phyloP scores from a whole-genome alignment of 2,888 invertebrate genomes.

The Lycaena phlaeas region DNA sequence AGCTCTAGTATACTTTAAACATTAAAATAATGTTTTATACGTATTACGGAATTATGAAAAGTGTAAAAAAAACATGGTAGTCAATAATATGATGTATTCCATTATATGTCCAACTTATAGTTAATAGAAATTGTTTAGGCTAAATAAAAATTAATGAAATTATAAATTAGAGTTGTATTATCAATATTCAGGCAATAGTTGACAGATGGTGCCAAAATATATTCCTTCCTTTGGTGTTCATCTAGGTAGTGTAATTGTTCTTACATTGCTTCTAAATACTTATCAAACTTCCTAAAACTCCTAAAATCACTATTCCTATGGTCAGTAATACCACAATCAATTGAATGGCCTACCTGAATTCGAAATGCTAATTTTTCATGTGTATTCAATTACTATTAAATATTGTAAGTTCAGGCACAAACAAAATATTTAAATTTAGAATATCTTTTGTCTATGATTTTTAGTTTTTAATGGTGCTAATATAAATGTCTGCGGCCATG shows the following conservation, averaged over 20 bases:
- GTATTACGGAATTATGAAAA: too few species aligned
- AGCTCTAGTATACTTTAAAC: too few species aligned
- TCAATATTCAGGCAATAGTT: conserved; percentile 19
- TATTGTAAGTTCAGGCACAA: too few species aligned
- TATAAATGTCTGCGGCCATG: too few species aligned
- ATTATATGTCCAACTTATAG: conserved; percentile 19
- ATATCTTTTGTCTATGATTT: too few species aligned
- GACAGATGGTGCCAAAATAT: conserved; percentile 23
- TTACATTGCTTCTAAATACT: conserved; percentile 14
- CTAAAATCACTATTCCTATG: neutral
- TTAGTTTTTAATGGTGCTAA: too few species aligned
- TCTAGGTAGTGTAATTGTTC: conserved; percentile 12
- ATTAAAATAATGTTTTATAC: too few species aligned
- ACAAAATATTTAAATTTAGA: too few species aligned
- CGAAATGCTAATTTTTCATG: too few species aligned
- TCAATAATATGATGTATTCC: conserved; percentile 8
- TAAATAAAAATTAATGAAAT: conserved; percentile 17
- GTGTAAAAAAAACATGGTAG: too few species aligned
- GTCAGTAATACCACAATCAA: conserved; percentile 1
- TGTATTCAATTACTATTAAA: too few species aligned
- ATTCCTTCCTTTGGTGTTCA: conserved; percentile 23
- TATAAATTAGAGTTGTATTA: conserved; percentile 17
- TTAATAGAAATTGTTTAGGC: conserved; percentile 18
- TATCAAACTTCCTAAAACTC: conserved; percentile 3
- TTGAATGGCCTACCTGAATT: conserved; percentile 3